These are phyloP conservation scores for Crenichthys baileyi DNA, from an alignment of 2,797 vertebrate species.

Conservation along the genomic window DNA sequence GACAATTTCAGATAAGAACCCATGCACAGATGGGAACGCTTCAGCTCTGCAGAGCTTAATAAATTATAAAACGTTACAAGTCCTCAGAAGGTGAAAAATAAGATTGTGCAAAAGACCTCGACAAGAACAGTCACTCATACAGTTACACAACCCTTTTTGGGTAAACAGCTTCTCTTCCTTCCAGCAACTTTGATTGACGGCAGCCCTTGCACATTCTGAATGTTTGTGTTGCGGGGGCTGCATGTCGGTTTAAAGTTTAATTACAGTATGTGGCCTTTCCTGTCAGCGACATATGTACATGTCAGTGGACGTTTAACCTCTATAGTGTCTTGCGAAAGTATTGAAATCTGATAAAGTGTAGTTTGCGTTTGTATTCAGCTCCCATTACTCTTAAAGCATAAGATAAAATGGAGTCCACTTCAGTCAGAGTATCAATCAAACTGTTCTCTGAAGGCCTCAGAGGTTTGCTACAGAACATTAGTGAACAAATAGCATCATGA, in stretches of 20 bases:
- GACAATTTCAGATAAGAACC: not conserved
- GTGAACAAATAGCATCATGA: not conserved
- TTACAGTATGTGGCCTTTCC: constrained; percentile 51
- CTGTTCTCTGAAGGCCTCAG: not conserved
- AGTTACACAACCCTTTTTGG: constrained; percentile 60
- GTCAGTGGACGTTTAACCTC: too few species aligned
- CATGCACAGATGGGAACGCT: not conserved
- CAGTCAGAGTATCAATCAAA: not conserved
- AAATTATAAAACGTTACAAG: not conserved
- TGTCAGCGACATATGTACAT: too few species aligned
- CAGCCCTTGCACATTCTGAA: constrained; percentile 48
- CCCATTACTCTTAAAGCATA: too few species aligned
- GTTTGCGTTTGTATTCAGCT: too few species aligned
- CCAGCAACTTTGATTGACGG: constrained; percentile 67
- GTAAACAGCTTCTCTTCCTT: constrained; percentile 40
- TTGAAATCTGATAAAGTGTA: not conserved
- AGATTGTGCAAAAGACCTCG: not conserved
- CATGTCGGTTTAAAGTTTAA: constrained; percentile 56
- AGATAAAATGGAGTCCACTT: not conserved
- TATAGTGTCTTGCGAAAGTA: too few species aligned
- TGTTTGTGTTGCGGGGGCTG: constrained; percentile 17
- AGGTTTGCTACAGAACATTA: not conserved
- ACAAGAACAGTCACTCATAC: constrained; percentile 19
- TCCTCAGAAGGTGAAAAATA: not conserved
- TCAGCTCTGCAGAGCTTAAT: not conserved